Evolutionary conservation across 2,888 invertebrate genomes (phyloP).

Genomic region (Ceratothoa steindachneri): DNA sequence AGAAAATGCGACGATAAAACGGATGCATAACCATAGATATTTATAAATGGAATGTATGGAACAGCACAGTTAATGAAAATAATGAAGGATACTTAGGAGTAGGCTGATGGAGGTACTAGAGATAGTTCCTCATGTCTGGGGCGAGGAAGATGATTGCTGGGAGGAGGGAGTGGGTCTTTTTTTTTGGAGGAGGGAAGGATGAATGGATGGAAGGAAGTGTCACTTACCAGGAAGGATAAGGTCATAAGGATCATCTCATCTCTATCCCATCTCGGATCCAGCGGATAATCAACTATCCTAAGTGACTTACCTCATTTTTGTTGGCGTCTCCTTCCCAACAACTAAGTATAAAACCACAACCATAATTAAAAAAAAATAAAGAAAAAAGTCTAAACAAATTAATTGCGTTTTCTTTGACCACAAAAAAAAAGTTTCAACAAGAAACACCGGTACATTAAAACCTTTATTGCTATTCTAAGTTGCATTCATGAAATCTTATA

Average conservation of each 20-base stretch:
- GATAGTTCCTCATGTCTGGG: neutral
- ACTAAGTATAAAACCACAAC: constrained; percentile 2
- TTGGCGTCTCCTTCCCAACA: neutral
- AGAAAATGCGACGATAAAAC: neutral
- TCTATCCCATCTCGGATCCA: constrained; percentile 5
- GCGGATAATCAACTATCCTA: neutral
- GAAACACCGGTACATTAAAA: constrained; percentile 12
- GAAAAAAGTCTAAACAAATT: constrained; percentile 1
- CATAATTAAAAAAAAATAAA: constrained; percentile 10
- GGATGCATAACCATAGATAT: neutral
- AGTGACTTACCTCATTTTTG: neutral
- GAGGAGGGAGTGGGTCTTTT: neutral
- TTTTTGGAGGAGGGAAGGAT: neutral
- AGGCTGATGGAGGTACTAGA: neutral
- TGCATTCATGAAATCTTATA: constrained; percentile 1
- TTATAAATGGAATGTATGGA: neutral
- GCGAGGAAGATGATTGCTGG: neutral
- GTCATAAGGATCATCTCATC: constrained; percentile 9
- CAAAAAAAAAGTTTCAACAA: constrained; percentile 13
- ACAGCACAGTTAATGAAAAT: no score
- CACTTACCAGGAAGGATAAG: constrained; percentile 10
- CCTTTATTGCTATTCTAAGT: neutral
- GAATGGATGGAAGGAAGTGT: constrained; percentile 4
- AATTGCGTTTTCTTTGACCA: neutral
- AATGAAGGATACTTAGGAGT: neutral